Conservation (phyloP, 30 jellyfish, hydroid and myxozoan species). For the Chrysaora quinquecirrha region DNA sequence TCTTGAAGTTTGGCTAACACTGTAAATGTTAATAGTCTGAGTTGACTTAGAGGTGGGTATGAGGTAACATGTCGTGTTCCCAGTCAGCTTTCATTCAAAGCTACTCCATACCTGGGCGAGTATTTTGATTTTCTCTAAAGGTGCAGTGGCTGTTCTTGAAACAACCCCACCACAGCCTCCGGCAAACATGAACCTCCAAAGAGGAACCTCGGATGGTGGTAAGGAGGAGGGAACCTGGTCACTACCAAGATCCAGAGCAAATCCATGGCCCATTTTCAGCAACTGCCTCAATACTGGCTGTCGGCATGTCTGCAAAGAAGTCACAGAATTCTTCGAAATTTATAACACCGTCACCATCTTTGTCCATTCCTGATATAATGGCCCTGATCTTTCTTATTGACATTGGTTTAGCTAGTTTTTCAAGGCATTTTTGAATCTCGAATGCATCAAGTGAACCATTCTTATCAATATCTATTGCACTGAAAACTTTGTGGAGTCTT, state of each 20-base stretch:
- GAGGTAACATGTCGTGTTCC: no score
- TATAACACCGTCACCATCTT: constrained; percentile 56
- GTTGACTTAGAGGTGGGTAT: no score
- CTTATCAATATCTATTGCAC: constrained; percentile 62
- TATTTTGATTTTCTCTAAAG: constrained; percentile 78
- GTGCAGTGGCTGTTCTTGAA: constrained; percentile 91
- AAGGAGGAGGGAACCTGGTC: constrained; percentile 81
- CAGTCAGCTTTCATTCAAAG: no score
- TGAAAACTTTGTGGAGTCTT: constrained; percentile 54
- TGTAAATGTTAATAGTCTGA: no score
- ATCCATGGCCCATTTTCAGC: constrained; percentile 66
- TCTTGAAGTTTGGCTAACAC: no score
- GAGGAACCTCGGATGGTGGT: constrained; percentile 89
- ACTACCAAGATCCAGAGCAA: constrained; percentile 78
- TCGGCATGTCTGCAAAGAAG: constrained; percentile 85
- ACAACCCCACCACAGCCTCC: constrained; percentile 96
- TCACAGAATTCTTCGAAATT: constrained; percentile 79
- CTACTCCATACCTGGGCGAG: constrained; percentile 91
- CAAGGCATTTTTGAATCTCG: constrained; percentile 62
- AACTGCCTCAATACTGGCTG: constrained; percentile 62
- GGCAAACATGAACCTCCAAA: constrained; percentile 79
- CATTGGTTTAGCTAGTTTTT: constrained; percentile 45
- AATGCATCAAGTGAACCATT: constrained; percentile 56
- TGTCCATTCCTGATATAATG: constrained; percentile 71
- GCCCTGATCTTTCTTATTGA: constrained; percentile 60